Evolutionary conservation across 2,113 vertebrate species (phyloP), one percentile per base, ranked within the genome.

Genomic region (Microcebus lehilahytsara): DNA sequence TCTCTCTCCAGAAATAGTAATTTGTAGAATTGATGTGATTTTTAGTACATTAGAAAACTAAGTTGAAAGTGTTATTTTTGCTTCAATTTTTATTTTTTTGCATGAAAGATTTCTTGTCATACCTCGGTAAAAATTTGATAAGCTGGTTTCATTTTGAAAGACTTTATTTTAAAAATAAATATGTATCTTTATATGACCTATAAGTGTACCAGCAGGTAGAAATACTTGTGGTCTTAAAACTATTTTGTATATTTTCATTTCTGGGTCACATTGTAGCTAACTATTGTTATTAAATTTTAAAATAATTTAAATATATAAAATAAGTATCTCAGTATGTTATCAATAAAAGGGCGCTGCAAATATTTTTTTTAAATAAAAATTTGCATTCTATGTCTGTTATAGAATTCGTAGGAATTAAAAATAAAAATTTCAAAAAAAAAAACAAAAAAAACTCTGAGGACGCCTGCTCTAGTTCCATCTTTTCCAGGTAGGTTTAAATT

Each of bases 271-370:
- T 49, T 79, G 30, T 77, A 42, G 66, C n/a, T 88, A 96, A 91
- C 20, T 95, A 56, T 23, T 97, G 42, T 93, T 37, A 92, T 94
- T 87, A 75, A 95, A 77, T 96, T 60, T 93, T 96, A 92, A 93
- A 49, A 79, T 97, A 96, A 94, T 96, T 97, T 98, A 98, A 98
- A 94, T 93, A 37, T 95, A 27, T 97, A 74, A 56, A 98, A 77
- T 53, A 92, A 97, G 1, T 14, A 75, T 95, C 91, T 97, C 93
- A 25, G 32, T 95, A 81, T 96, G 37, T 80, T 92, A 46, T 93
- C 93, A 95, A 77, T 95, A 93, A 93, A 96, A 94, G 69, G 92
- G 66, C 49, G 93, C n/a, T 92, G 58, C 66, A 62, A 92, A 77
- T 98, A 96, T 97, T 95, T 95, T 42, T 94, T 89, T 83, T 89